These are phyloP conservation scores for Sarcophaga rosellei DNA, from an alignment of 2,888 invertebrate species.

Conservation along the genomic window DNA sequence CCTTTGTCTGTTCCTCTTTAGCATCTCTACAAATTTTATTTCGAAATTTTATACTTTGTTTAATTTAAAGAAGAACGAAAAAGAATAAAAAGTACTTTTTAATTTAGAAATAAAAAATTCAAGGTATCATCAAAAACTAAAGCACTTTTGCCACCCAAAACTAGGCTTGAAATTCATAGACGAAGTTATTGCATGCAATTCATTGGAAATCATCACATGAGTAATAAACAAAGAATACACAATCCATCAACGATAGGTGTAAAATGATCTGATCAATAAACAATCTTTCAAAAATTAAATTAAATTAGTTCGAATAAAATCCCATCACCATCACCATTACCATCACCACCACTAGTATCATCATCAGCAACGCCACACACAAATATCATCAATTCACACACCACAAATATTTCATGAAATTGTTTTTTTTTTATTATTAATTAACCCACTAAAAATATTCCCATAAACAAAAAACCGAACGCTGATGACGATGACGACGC, in stretches of 20 bases:
- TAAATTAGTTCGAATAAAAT: neutral
- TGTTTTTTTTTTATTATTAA: slow-evolving; percentile 55
- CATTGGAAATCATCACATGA: neutral
- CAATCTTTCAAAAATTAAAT: neutral
- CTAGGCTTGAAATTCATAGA: neutral
- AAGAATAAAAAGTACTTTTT: too few species aligned
- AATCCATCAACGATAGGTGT: slow-evolving; percentile 42
- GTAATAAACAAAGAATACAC: neutral
- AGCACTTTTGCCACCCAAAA: neutral
- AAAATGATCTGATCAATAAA: slow-evolving; percentile 61
- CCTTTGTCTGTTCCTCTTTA: too few species aligned
- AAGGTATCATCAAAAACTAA: neutral
- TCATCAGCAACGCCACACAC: too few species aligned
- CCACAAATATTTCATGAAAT: slow-evolving; percentile 36
- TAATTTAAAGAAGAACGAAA: too few species aligned
- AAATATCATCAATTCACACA: slow-evolving; percentile 51
- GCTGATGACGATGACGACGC: neutral
- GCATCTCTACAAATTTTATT: too few species aligned
- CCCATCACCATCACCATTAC: neutral
- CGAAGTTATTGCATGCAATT: neutral
- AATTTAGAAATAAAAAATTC: too few species aligned
- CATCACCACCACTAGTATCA: too few species aligned
- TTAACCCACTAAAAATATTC: slow-evolving; percentile 62
- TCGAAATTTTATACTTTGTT: too few species aligned
- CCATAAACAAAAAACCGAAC: slow-evolving; percentile 18